phyloP scores from a whole-genome alignment of 2,888 invertebrate genomes.

The Apocheima hispidaria region DNA sequence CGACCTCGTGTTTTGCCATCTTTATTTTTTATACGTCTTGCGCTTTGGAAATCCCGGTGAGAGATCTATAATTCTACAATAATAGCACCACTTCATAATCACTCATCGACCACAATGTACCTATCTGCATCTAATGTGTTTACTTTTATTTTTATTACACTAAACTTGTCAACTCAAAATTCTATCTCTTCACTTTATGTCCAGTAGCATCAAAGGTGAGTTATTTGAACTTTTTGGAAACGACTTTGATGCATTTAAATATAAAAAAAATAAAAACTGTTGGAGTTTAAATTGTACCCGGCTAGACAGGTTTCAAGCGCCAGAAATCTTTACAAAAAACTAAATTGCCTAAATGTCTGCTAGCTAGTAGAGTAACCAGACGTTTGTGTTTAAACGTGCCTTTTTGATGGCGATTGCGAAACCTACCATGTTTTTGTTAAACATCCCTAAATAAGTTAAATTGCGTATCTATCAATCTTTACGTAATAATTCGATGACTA shows the following conservation, averaged over 20 bases:
- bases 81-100: slow-evolving; percentile 43
- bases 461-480: background rate
- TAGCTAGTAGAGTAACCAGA: slow-evolving; percentile 23
- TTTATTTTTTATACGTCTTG: slow-evolving; percentile 60
- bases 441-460: background rate
- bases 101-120: slow-evolving; percentile 23
- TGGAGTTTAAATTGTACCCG: slow-evolving; percentile 51
- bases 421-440: background rate
- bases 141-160: background rate
- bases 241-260: slow-evolving; percentile 43
- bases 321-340: slow-evolving; percentile 62
- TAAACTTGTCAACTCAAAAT: background rate
- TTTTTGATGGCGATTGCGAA: background rate
- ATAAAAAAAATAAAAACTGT: slow-evolving; percentile 49
- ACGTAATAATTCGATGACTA: slow-evolving; percentile 7
- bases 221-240: slow-evolving; percentile 8
- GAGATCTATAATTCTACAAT: slow-evolving; percentile 54
- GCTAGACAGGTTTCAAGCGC: slow-evolving; percentile 69
- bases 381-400: background rate
- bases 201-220: slow-evolving; percentile 8
- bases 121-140: slow-evolving; percentile 9
- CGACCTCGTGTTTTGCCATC: slow-evolving; percentile 61
- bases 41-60: slow-evolving; percentile 69
- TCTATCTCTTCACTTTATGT: background rate
- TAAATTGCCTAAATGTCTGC: slow-evolving; percentile 51